Evolutionary conservation across 2,888 invertebrate species (phyloP).

Genomic region (Iselma pallidipennis): DNA sequence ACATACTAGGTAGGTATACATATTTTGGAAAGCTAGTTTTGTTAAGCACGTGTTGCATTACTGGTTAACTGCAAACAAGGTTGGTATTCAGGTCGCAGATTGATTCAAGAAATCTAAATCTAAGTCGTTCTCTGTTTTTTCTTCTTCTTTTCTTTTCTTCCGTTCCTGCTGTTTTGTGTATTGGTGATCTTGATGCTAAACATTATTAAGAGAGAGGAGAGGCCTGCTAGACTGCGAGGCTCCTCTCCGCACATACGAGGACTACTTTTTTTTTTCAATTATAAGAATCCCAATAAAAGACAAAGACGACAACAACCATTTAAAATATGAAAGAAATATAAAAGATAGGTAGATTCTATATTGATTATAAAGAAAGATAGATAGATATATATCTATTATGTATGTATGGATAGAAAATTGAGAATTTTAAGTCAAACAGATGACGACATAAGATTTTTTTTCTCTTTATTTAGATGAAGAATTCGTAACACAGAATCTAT

Average conservation of each 20-base stretch:
- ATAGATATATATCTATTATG: conserved; percentile 20
- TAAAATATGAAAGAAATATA: conserved; percentile 41
- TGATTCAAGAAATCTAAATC: conserved; percentile 19
- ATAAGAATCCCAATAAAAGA: conserved; percentile 11
- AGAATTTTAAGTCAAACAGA: conserved; percentile 16
- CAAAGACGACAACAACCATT: conserved; percentile 39
- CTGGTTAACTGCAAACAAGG: conserved; percentile 42
- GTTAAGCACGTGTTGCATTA: conserved; percentile 39
- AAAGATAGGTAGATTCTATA: conserved; percentile 37
- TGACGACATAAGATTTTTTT: too few relatives aligned
- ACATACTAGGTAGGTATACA: too few relatives aligned
- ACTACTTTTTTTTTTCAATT: conserved; percentile 31
- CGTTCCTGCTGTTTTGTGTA: neutral
- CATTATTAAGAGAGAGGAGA: conserved; percentile 32
- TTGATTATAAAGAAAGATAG: conserved; percentile 26
- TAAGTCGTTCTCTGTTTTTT: conserved; percentile 1
- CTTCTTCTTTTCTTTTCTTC: neutral
- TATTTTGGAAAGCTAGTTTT: conserved; percentile 32
- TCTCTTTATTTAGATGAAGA: neutral
- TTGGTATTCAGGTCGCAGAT: conserved; percentile 50
- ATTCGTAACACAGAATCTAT: neutral
- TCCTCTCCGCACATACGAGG: conserved; percentile 39
- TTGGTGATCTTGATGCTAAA: conserved; percentile 6
- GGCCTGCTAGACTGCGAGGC: conserved; percentile 52
- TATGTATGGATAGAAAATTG: conserved; percentile 14